Evolutionary conservation across 2,888 invertebrate genomes (phyloP).

Genomic region (Erebia palarica): DNA sequence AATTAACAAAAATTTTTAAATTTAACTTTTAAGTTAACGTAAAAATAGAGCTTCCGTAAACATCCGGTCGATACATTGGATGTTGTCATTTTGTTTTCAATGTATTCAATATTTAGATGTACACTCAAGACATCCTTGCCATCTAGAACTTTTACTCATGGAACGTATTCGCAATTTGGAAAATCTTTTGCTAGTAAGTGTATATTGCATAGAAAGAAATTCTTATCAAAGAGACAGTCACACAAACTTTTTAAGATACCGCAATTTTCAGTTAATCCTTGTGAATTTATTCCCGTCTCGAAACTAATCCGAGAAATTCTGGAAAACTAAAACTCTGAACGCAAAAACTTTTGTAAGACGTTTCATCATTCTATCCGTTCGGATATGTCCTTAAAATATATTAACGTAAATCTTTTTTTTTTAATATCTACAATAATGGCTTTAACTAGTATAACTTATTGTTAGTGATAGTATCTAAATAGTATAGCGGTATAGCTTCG

Average conservation of each 20-base stretch:
- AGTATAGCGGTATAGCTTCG: no score
- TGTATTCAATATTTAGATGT: no score
- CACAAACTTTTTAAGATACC: slow-evolving; percentile 11
- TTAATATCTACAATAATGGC: no score
- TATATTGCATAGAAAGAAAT: slow-evolving; percentile 5
- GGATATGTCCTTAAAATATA: not conserved
- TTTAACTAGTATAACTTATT: no score
- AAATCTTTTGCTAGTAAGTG: slow-evolving; percentile 1
- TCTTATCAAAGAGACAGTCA: slow-evolving; percentile 6
- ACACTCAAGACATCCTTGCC: not conserved
- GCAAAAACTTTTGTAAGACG: not conserved
- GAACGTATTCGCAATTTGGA: not conserved
- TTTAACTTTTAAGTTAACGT: no score
- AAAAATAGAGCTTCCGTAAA: no score
- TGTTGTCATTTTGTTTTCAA: no score
- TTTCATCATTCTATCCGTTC: not conserved
- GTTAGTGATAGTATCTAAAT: no score
- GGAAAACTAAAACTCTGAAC: not conserved
- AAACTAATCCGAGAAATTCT: not conserved
- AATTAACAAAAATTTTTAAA: no score
- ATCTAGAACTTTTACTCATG: not conserved
- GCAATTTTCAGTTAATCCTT: not conserved
- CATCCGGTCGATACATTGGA: no score
- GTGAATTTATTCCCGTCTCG: not conserved
- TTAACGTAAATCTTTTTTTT: no score